Conservation (phyloP, 2,113 vertebrate genomes). For the Lynx canadensis region DNA sequence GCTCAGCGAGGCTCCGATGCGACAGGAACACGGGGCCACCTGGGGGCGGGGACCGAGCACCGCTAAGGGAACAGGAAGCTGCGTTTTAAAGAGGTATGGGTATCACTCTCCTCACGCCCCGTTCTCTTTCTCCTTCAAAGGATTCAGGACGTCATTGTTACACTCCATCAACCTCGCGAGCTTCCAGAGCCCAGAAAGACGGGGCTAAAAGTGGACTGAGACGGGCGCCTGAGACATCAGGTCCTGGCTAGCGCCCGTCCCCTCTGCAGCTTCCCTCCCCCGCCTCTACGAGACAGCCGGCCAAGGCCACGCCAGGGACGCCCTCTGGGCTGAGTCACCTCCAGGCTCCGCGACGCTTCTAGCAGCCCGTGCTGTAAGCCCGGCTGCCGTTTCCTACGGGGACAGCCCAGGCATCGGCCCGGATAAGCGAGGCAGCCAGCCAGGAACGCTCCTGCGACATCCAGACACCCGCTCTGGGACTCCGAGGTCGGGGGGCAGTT, state of each 20-base stretch:
- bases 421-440: neutral
- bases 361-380: neutral
- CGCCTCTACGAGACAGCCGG: neutral
- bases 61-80: neutral
- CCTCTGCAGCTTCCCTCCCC: constrained; percentile 46
- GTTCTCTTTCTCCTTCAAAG: constrained; percentile 62
- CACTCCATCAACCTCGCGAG: constrained; percentile 42
- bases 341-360: no score
- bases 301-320: neutral
- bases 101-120: fast-evolving
- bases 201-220: constrained; percentile 55
- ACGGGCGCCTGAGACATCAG: neutral
- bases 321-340: neutral
- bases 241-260: constrained; percentile 28
- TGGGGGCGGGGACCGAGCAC: no score
- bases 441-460: neutral
- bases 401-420: fast-evolving
- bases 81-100: fast-evolving
- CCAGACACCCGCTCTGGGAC: neutral
- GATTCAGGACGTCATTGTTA: constrained; percentile 67
- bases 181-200: constrained; percentile 75
- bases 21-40: neutral
- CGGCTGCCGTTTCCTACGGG: fast-evolving
- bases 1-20: no score
- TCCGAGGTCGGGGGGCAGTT: neutral